Base-by-base conservation (phyloP, 1,140 invertebrate genomes). In the Chrysopa pallens region DNA sequence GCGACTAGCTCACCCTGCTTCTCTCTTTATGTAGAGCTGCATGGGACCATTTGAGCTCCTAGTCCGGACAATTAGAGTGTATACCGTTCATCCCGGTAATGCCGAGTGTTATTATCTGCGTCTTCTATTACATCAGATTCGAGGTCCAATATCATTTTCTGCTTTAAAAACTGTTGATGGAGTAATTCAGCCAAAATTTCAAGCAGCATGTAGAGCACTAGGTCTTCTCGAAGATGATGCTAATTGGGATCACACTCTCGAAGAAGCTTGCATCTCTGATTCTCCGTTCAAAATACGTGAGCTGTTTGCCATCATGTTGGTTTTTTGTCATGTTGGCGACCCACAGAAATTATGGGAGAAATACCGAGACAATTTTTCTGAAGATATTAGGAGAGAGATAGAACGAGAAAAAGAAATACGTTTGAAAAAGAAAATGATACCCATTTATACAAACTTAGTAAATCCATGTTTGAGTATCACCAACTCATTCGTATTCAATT, bases 91-190 rank as follows among this genome's bases (percentile, higher is more conserved):
- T 56, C 58, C 60, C 28, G 66, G 49, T 1, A 52, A 63, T 35
- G 46, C 52, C 40, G 58, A 67, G 50, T 66, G 63, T 45, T 69
- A 53, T 45, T 64, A 59, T 57, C 54, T 68, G 43, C 57, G 60
- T 15, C 46, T 69, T 40, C 45, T 68, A 15, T 50, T 67, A 41
- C 44, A 55, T 12, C 55, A 62, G 50, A 57, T 70, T 29, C 54
- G 50, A 43, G 66, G 65, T 6, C 59, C 63, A 48, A 64, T 50
- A 42, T 63, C 55, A 40, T 68, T 68, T 46, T 8, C 55, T 48
- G 9, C 58, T 49, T 46, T 70, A 40, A 47, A 50, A 60, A 68
- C 57, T 39, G 53, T 64, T 45, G 46, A 65, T 55, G 59, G 58
- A 46, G 11, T 53, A 38, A 28, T 56, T 40, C 62, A 49, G 50